Evolutionary conservation across 2,888 invertebrate genomes (phyloP).

Genomic region (Cyaniris semiargus): DNA sequence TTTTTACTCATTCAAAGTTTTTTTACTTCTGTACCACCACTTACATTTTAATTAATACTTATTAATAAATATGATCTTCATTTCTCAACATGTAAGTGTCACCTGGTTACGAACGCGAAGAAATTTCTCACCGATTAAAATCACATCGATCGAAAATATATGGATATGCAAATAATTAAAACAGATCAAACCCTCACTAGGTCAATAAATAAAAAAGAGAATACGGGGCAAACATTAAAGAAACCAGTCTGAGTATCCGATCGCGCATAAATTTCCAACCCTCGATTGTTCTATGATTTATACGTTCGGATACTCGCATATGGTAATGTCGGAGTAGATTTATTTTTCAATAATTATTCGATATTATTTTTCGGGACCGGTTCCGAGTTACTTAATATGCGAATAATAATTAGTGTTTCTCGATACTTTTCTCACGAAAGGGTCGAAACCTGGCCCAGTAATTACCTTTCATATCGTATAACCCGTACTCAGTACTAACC

Average conservation of each 20-base stretch:
- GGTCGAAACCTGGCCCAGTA: conserved; percentile 55
- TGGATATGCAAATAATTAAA: conserved; percentile 72
- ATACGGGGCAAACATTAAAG: conserved; percentile 52
- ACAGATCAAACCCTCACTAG: conserved; percentile 56
- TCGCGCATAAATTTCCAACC: conserved; percentile 53
- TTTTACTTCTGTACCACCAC: not conserved
- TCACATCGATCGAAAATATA: conserved; percentile 42
- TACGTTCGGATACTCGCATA: conserved; percentile 65
- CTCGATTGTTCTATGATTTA: conserved; percentile 79
- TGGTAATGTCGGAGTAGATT: conserved; percentile 56
- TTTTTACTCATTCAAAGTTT: not conserved
- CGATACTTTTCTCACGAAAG: conserved; percentile 74
- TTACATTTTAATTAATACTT: not conserved
- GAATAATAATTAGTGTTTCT: conserved; percentile 76
- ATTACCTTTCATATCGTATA: conserved; percentile 36
- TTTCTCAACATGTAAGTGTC: not conserved
- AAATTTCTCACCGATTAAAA: conserved; percentile 58
- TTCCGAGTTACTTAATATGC: conserved; percentile 69
- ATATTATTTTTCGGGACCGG: conserved; percentile 51
- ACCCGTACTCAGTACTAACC: conserved; percentile 16
- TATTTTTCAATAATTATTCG: conserved; percentile 54
- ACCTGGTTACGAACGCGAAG: conserved; percentile 31
- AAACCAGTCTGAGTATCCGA: conserved; percentile 59
- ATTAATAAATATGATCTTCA: not conserved
- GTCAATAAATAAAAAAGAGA: conserved; percentile 72